Base-by-base conservation (phyloP, 2,888 invertebrate species). In the Tetranychus truncatus region DNA sequence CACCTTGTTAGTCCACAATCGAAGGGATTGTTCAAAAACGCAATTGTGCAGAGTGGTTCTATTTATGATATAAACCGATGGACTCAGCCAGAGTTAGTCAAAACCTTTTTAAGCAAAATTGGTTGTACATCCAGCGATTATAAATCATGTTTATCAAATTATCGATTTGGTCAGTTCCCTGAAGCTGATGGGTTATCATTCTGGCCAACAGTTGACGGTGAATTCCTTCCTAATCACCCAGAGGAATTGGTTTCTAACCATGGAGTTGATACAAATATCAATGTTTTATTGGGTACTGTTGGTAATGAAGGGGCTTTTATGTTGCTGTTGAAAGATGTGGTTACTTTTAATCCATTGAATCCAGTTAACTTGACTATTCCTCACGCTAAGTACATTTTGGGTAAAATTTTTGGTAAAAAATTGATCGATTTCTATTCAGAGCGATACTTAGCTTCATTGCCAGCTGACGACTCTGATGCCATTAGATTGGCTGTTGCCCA, bases 281-380 rank as follows among this genome's bases (percentile, higher is more conserved):
- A 24, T 21, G 69, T 69, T 20, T 21, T 69, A 24, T 69, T 69
- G 21, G 69, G 69, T 20, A 24, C 69, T 69, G 69, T 24, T 11
- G 34, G 69, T 69, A 24, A 69, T 69, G 69, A 69, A 69, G 20
- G 20, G 4, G 20, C 69, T 24, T 24, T 24, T 9, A 11, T 24
- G 20, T 21, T 69, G 69, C 6, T 24, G 1, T 11, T 24, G 6
- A 24, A 24, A 24, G 69, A 69, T 8, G 1, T 21, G 11, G 20
- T 69, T 20, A 69, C 69, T 69, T 69, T 69, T 21, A 8, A 69
- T 69, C 69, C 69, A 21, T 11, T 24, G n/a, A 69, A 69, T 24
- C 69, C 69, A 55, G 9, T 55, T 9, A 55, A 55, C 15, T 55
- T 55, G 0, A 55, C 55, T 55, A 2, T 55, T 15, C 55, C 55